A percentile compares a stretch with the other conserved stretches of the same genome.
Evolutionary conservation across 2,113 vertebrate species (phyloP).

Genomic region (Pseudopipra pipra): DNA sequence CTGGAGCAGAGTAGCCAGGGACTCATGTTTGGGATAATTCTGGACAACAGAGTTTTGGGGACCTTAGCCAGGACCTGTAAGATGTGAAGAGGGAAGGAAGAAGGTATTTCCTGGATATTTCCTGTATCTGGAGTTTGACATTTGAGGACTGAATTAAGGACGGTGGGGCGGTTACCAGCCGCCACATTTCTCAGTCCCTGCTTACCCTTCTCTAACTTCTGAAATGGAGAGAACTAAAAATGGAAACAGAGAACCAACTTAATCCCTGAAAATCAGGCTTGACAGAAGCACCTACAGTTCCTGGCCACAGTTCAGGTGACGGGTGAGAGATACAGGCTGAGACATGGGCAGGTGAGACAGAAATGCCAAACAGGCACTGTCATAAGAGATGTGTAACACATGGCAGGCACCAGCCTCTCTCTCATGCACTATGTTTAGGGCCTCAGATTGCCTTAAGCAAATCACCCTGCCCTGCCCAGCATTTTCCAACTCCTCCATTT

Average conservation of each 20-base stretch:
- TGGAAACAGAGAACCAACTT: neutral
- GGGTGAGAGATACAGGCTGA: slow-evolving; percentile 16
- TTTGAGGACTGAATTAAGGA: neutral
- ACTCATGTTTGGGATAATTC: neutral
- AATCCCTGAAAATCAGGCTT: neutral
- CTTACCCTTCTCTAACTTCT: neutral
- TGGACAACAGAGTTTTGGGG: neutral
- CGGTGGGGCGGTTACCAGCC: neutral
- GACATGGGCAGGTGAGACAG: slow-evolving; percentile 5
- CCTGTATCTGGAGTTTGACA: neutral
- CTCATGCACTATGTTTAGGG: neutral
- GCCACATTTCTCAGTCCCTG: neutral
- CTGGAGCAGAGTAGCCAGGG: neutral
- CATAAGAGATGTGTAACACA: slow-evolving; percentile 30
- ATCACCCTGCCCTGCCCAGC: slow-evolving; percentile 10
- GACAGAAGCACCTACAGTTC: neutral
- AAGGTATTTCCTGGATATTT: neutral
- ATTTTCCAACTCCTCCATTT: slow-evolving; percentile 14
- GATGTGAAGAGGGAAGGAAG: neutral
- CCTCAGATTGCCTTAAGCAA: neutral
- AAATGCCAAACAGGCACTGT: slow-evolving; percentile 33
- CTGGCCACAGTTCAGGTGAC: slow-evolving; percentile 4
- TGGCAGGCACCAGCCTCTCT: slow-evolving; percentile 7
- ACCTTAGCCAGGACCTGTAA: neutral
- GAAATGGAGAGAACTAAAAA: neutral